phyloP scores from a whole-genome alignment of 92 coral and sea anemone genomes.

The Palythoa heliodiscus region DNA sequence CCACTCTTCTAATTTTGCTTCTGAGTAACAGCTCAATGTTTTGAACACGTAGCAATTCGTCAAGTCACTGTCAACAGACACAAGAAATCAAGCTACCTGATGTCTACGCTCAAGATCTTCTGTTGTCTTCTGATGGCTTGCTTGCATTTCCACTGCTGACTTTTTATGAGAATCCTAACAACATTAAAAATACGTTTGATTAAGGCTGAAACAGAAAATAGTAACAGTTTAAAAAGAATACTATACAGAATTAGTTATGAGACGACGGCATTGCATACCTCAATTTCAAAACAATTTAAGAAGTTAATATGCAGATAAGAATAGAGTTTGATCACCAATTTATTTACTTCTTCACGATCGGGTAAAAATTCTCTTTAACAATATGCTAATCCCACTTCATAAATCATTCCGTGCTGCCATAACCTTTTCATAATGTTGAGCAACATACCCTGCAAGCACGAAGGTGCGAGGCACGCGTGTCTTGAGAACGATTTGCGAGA shows the following conservation, averaged over 20 bases:
- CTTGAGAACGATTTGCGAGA: no score
- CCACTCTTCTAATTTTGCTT: background rate
- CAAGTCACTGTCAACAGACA: background rate
- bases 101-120: slow-evolving; percentile 81
- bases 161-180: slow-evolving; percentile 88
- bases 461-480: no score
- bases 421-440: no score
- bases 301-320: no score
- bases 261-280: background rate
- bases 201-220: background rate
- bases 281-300: no score
- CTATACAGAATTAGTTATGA: no score
- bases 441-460: no score
- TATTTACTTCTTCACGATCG: no score
- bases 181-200: background rate
- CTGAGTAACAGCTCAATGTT: background rate
- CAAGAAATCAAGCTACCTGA: slow-evolving; percentile 59
- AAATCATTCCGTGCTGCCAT: no score
- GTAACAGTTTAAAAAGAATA: background rate
- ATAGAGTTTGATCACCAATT: no score
- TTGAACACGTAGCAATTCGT: background rate
- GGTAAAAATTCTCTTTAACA: no score
- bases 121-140: slow-evolving; percentile 64
- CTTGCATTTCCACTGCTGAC: slow-evolving; percentile 68
- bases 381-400: no score